phyloP scores from a whole-genome alignment of 2,888 invertebrate species.

The Erebia ligea region DNA sequence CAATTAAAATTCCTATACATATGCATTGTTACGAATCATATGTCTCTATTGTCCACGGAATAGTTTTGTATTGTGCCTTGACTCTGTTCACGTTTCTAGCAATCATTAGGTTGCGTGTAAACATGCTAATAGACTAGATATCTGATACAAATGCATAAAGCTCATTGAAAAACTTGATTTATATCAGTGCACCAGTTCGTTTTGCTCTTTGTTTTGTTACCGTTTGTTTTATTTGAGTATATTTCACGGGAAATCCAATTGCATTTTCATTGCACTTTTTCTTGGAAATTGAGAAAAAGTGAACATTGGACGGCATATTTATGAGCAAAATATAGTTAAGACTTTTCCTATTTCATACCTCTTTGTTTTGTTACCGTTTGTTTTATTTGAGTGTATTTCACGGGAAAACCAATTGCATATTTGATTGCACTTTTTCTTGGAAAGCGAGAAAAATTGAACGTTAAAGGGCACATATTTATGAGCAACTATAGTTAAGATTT shows the following conservation, averaged over 20 bases:
- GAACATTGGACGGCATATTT: neutral
- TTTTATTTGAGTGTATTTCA: conserved; percentile 30
- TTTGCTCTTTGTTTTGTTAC: conserved; percentile 28
- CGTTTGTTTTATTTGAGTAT: conserved; percentile 30
- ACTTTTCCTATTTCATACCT: neutral
- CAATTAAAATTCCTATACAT: conserved; percentile 78
- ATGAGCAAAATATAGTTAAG: too few relatives aligned
- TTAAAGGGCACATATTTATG: neutral
- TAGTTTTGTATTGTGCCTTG: conserved; percentile 61
- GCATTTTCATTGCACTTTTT: conserved; percentile 24
- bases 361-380: conserved; percentile 26
- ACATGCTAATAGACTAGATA: conserved; percentile 48
- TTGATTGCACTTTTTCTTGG: conserved; percentile 22
- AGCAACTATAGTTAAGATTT: too few relatives aligned
- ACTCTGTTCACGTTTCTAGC: conserved; percentile 66
- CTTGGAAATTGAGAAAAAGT: conserved; percentile 5
- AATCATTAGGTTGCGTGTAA: conserved; percentile 57
- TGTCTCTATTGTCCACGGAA: conserved; percentile 75
- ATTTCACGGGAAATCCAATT: conserved; percentile 25
- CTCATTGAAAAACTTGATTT: conserved; percentile 40
- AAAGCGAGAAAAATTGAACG: conserved; percentile 5
- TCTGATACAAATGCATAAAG: conserved; percentile 36
- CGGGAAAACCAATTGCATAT: conserved; percentile 24
- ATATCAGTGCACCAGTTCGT: conserved; percentile 27
- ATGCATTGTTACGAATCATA: conserved; percentile 74